Conservation (phyloP, 2,113 vertebrate genomes). For the Psittacus erithacus region DNA sequence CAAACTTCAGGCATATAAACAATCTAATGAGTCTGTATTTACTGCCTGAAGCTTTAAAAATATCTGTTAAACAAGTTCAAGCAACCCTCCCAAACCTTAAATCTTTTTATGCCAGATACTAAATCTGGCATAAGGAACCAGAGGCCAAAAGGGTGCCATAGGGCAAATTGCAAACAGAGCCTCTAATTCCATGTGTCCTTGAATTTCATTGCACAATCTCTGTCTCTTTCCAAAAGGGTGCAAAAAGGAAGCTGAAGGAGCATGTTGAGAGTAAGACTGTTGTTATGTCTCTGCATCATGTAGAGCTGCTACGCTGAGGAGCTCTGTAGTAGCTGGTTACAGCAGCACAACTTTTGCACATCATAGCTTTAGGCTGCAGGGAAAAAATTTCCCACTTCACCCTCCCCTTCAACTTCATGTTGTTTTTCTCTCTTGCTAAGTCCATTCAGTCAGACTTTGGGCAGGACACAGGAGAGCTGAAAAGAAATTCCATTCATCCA, state of each 20-base stretch:
- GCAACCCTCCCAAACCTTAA: neutral
- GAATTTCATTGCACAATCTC: constrained; percentile 12
- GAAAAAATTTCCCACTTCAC: neutral
- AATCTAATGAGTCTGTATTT: constrained; percentile 41
- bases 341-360: neutral
- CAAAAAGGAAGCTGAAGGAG: constrained; percentile 1
- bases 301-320: neutral
- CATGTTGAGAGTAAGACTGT: neutral
- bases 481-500: neutral
- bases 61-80: constrained; percentile 19
- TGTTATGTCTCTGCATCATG: neutral
- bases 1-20: constrained; percentile 42
- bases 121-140: neutral
- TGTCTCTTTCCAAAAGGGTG: neutral
- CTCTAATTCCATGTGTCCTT: constrained; percentile 26
- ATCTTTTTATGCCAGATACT: constrained; percentile 28
- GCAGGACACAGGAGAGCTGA: neutral
- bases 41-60: constrained; percentile 48
- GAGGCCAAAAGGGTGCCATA: constrained; percentile 7
- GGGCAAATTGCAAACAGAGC: neutral
- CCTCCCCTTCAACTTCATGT: neutral
- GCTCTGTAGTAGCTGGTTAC: neutral
- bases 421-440: neutral
- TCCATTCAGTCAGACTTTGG: neutral
- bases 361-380: neutral